Percentiles rank a stretch among this genome's conserved stretches.
Evolutionary conservation across 2,888 invertebrate species (phyloP).

Genomic region (Amphipyra berbera): DNA sequence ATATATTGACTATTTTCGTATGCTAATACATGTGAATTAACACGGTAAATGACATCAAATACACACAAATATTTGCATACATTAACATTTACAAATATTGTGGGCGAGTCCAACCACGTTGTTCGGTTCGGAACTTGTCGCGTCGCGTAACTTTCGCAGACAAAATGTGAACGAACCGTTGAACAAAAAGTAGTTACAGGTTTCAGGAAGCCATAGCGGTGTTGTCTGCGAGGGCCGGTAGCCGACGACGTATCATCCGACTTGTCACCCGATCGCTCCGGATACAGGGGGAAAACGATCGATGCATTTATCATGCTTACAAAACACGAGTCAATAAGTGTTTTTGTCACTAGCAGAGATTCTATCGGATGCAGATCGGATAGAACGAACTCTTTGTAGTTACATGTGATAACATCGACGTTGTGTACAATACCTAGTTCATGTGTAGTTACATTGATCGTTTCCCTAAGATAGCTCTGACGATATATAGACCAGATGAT

Average conservation of each 20-base stretch:
- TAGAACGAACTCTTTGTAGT: slow-evolving; percentile 4
- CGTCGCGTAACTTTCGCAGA: slow-evolving; percentile 52
- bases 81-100: slow-evolving; percentile 48
- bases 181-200: slow-evolving; percentile 77
- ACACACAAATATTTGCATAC: slow-evolving; percentile 37
- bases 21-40: slow-evolving; percentile 20
- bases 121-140: slow-evolving; percentile 29
- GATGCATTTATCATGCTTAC: slow-evolving; percentile 66
- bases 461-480: slow-evolving; percentile 20
- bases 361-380: slow-evolving; percentile 25
- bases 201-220: slow-evolving; percentile 84
- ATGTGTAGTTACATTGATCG: slow-evolving; percentile 32
- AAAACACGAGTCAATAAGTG: slow-evolving; percentile 53
- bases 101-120: slow-evolving; percentile 18
- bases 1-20: slow-evolving; percentile 13
- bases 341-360: slow-evolving; percentile 25
- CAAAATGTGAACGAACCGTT: slow-evolving; percentile 75
- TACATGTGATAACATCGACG: slow-evolving; percentile 11
- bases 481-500: too few species aligned
- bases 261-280: slow-evolving; percentile 63
- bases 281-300: slow-evolving; percentile 57
- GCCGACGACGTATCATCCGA: slow-evolving; percentile 61
- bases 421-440: slow-evolving; percentile 30
- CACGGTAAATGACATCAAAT: slow-evolving; percentile 27
- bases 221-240: slow-evolving; percentile 69